These are phyloP conservation scores for Cataglyphis cursor DNA, from an alignment of 2,888 invertebrate genomes.

Conservation along the genomic window DNA sequence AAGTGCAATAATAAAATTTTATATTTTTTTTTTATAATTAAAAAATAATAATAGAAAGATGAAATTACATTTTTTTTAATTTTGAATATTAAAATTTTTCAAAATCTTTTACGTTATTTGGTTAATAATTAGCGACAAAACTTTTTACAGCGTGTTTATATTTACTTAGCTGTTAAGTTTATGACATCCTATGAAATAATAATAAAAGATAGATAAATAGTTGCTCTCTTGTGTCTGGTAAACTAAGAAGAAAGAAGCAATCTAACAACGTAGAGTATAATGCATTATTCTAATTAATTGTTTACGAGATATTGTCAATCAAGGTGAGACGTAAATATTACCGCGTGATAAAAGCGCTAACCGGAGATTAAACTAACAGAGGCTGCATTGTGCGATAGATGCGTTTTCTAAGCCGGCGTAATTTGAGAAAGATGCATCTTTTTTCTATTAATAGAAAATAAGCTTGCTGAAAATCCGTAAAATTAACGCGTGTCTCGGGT, in stretches of 20 bases:
- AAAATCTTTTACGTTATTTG: background rate
- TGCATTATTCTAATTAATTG: conserved; percentile 38
- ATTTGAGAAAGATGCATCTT: background rate
- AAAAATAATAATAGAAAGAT: background rate
- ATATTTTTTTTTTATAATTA: background rate
- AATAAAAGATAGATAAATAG: background rate
- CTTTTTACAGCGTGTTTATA: background rate
- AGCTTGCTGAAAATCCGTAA: background rate
- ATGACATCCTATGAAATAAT: background rate
- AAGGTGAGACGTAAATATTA: conserved; percentile 31
- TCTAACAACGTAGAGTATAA: background rate
- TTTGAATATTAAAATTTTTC: background rate
- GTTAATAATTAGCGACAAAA: background rate
- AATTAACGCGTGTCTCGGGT: background rate
- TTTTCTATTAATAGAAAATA: background rate
- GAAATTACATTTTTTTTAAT: background rate
- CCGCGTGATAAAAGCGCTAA: conserved; percentile 12
- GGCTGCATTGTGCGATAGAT: background rate
- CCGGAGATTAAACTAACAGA: conserved; percentile 4
- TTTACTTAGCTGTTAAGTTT: conserved; percentile 5
- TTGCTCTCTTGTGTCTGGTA: background rate
- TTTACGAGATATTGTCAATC: background rate
- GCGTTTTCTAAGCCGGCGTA: background rate
- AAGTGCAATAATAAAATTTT: background rate
- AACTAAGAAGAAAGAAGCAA: background rate